A percentile compares a stretch with the other conserved stretches of the same genome.
These are phyloP conservation scores for Ciconia boyciana DNA, from an alignment of 2,113 vertebrate species.

Conservation along the genomic window DNA sequence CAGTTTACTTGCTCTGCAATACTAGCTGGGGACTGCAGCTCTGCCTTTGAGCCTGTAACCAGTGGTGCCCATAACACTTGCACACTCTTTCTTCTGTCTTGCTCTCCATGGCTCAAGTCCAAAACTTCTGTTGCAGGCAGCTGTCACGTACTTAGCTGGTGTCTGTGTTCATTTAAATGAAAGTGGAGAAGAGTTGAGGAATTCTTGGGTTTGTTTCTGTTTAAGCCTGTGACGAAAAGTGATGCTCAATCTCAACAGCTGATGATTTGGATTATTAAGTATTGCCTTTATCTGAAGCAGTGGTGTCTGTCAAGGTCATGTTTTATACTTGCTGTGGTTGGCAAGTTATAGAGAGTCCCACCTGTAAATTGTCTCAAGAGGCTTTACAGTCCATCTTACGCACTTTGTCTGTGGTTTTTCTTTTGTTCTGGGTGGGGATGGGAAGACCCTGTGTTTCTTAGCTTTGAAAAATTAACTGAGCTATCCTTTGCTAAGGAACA, in stretches of 20 bases:
- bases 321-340: not conserved
- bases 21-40: not conserved
- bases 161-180: not conserved
- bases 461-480: not conserved
- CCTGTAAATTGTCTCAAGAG: not conserved
- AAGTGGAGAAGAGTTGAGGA: not conserved
- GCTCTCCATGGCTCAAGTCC: not conserved
- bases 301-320: not conserved
- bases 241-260: not conserved
- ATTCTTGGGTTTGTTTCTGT: not conserved
- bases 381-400: not conserved
- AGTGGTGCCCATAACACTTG: rapidly evolving
- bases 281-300: not conserved
- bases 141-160: not conserved
- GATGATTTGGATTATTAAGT: not conserved
- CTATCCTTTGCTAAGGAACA: not conserved
- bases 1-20: rapidly evolving
- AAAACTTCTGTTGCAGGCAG: not conserved
- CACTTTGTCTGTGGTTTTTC: not conserved
- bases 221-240: not conserved
- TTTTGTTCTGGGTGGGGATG: not conserved
- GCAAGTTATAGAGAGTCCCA: not conserved
- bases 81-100: not conserved
- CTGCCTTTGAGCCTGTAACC: not conserved
- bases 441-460: not conserved